Base-by-base conservation (phyloP, 2,888 invertebrate genomes). In the Branchinecta sandiegonensis region DNA sequence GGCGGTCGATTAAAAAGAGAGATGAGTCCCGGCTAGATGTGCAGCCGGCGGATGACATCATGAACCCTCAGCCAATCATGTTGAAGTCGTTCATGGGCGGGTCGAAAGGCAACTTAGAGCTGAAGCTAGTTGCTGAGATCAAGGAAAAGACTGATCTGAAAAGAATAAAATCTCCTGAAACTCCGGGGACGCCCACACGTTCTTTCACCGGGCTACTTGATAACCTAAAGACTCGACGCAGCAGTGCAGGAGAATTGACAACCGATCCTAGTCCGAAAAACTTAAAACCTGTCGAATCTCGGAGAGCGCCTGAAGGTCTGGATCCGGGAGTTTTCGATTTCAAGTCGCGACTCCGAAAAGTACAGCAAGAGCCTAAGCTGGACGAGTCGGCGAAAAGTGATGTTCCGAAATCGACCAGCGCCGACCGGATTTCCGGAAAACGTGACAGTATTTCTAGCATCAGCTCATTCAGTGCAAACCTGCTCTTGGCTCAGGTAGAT, bases 331-430 rank as follows among this genome's bases (percentile, higher is more conserved):
- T 56, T n/a, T 87, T 89, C 67, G 90, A 90, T 76, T 88, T 90
- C 73, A 92, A 92, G 75, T 87, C 90, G 1, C 83, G 90, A 69
- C 79, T 91, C 76, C 83, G 90, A 75, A 90, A 89, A 81, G 89
- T 91, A 0, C 70, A 69, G 65, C 56, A 68, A 8, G 66, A 66
- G 37, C 69, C 68, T 14, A 68, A 70, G 56, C 65, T 65, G 48
- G 69, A 66, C 65, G 80, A 79, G 64, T 73, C 76, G 48, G 70
- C 70, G 48, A 72, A 72, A 46, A 70, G 69, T 7, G 71, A 68
- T 47, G 68, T 70, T 65, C 66, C 69, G 65, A 69, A 67, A 69
- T 69, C 70, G 69, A 71, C 70, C 70, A 70, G 66, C 66, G 71
- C 71, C 13, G 69, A 64, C 37, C 63, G 48, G 65, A 67, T 65